phyloP scores from a whole-genome alignment of 2,113 vertebrate species.

The Apus apus region DNA sequence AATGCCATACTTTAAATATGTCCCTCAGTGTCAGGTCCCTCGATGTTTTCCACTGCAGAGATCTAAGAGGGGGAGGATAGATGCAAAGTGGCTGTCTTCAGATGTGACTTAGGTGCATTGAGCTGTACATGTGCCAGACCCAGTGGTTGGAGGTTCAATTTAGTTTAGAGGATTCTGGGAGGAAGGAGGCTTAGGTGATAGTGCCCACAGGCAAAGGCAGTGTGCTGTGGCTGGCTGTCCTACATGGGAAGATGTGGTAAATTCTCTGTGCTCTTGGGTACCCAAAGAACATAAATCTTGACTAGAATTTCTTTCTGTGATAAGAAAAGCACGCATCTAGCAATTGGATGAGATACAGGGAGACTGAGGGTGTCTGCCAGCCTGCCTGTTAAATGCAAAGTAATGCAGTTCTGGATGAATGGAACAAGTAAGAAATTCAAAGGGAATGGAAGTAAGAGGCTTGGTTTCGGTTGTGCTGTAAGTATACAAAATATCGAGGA shows the following conservation, averaged over 20 bases:
- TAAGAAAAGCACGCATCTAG: background rate
- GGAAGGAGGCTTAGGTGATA: background rate
- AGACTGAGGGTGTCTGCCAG: background rate
- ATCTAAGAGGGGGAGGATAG: background rate
- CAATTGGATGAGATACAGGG: background rate
- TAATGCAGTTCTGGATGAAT: background rate
- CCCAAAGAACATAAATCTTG: no score
- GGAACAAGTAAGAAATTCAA: background rate
- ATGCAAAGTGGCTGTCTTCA: rapidly evolving
- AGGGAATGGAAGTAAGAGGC: background rate
- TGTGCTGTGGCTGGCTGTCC: background rate
- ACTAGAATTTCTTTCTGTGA: background rate
- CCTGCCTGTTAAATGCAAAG: background rate
- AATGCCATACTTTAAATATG: background rate
- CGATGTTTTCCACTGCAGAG: background rate
- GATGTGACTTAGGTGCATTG: rapidly evolving
- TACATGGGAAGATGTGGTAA: background rate
- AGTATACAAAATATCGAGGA: background rate
- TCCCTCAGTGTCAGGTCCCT: background rate
- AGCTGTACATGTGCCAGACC: background rate
- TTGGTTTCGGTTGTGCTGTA: background rate
- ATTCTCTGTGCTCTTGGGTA: rapidly evolving
- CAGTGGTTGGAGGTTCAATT: background rate
- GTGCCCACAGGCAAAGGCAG: background rate
- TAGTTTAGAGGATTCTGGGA: background rate